Base-by-base conservation (phyloP, 2,797 vertebrate genomes). In the Zenarchopterus dispar region DNA sequence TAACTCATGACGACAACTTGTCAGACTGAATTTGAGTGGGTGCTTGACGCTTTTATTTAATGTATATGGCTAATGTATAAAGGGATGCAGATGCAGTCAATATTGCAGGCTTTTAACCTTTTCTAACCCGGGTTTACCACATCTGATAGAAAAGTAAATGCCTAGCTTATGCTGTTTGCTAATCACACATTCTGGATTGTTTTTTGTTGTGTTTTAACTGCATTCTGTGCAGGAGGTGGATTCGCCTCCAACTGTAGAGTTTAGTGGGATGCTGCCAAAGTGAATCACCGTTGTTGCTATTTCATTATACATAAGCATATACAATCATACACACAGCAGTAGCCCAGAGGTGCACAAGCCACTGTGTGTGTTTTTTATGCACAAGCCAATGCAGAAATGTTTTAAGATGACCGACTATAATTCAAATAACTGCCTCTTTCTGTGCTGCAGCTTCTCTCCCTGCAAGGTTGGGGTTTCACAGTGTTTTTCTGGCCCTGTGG, bases 261-360 rank as follows among this genome's bases (percentile, higher is more conserved):
- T 65, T 71, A 75, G 56, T 76, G 82, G 76, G 82, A 80, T 59
- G 62, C 80, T 80, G 82, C 82, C 85, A 84, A 43, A 75, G 56
- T 54, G 41, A 62, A 73, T 85, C 66, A 80, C 16, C 45, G 22
- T 36, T 53, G n/a, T 54, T 63, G n/a, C 8, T 22, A n/a, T 63
- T 83, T 75, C 67, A 65, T 76, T 60, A 66, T 72, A 67, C 67
- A 80, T 80, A 62, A 82, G 39, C 53, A 46, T 45, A 73, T 9
- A 71, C 23, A 56, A 44, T 28, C 39, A 11, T 23, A 21, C 19
- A 56, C 46, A 62, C 44, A 60, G 44, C 36, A 22, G 16, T 19
- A 55, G 3, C 11, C 9, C 16, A 44, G 51, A 42, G 47, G 26
- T 19, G 13, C 8, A 44, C 24, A 56, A 58, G 65, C 50, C 39